phyloP scores from a whole-genome alignment of 2,888 invertebrate species.

The Ephialtes manifestator region DNA sequence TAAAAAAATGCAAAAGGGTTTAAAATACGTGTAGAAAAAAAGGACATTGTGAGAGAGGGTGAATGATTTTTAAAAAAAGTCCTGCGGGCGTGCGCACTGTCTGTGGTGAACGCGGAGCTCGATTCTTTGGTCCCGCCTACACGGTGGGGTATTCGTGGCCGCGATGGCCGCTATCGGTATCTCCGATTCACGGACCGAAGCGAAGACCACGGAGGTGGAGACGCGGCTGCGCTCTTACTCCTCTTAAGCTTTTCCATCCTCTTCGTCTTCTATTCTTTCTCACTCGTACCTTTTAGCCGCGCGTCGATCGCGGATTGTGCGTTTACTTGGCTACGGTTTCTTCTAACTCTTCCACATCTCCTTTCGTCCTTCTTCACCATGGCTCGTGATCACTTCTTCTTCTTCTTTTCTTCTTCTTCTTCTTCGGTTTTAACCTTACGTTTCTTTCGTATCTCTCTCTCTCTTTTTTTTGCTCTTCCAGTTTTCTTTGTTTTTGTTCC shows the following conservation, averaged over 20 bases:
- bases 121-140: slow-evolving; percentile 84
- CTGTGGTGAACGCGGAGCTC: slow-evolving; percentile 50
- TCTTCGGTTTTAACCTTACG: slow-evolving; percentile 74
- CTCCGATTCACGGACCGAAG: slow-evolving; percentile 77
- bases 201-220: slow-evolving; percentile 81
- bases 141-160: slow-evolving; percentile 81
- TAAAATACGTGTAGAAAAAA: background rate
- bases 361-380: slow-evolving; percentile 67
- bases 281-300: slow-evolving; percentile 40
- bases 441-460: slow-evolving; percentile 66
- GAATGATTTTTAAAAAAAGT: slow-evolving; percentile 1
- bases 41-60: background rate
- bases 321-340: slow-evolving; percentile 63
- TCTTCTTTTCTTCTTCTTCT: slow-evolving; percentile 74
- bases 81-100: slow-evolving; percentile 33
- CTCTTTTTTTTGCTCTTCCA: slow-evolving; percentile 53
- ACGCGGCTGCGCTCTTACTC: slow-evolving; percentile 81
- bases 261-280: slow-evolving; percentile 52
- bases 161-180: slow-evolving; percentile 85
- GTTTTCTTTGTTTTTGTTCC: slow-evolving; percentile 75
- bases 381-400: slow-evolving; percentile 78
- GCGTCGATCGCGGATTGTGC: slow-evolving; percentile 36
- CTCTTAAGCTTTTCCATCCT: slow-evolving; percentile 54
- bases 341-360: slow-evolving; percentile 54
- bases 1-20: background rate